Evolutionary conservation across 1,140 invertebrate genomes (phyloP).

Genomic region (Drosophila suzukii): DNA sequence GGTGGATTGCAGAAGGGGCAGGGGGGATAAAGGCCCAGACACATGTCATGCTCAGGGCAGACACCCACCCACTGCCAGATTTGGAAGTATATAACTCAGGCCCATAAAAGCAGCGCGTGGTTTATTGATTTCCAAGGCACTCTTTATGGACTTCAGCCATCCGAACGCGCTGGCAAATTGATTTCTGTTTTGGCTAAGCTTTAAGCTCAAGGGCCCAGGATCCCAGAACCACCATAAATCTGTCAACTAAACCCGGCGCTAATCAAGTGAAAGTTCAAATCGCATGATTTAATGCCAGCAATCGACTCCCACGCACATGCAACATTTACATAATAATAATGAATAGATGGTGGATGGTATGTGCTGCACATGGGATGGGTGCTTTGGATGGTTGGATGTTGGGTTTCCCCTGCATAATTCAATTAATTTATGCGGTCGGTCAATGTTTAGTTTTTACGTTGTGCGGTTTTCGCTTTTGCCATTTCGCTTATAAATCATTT

Average conservation of each 20-base stretch:
- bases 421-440: constrained; percentile 79
- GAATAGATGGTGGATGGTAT: constrained; percentile 23
- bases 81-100: constrained; percentile 53
- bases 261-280: constrained; percentile 75
- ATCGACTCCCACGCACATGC: constrained; percentile 30
- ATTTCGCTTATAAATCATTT: constrained; percentile 72
- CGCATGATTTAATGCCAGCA: constrained; percentile 56
- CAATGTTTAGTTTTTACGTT: constrained; percentile 76
- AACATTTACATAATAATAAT: constrained; percentile 64
- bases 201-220: constrained; percentile 25
- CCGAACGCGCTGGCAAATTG: constrained; percentile 49
- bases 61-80: constrained; percentile 25
- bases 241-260: constrained; percentile 55
- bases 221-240: constrained; percentile 52
- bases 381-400: too few relatives aligned
- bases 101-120: constrained; percentile 70
- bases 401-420: constrained; percentile 65
- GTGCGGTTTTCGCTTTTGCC: constrained; percentile 53
- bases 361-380: constrained; percentile 8
- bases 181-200: constrained; percentile 58
- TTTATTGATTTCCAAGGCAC: constrained; percentile 77
- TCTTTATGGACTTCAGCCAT: constrained; percentile 64
- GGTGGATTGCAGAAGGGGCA: too few relatives aligned
- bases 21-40: constrained; percentile 50
- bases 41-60: constrained; percentile 62